These are phyloP conservation scores for Panagrolaimus sp. DNA, from an alignment of 1,140 invertebrate species.

Conservation along the genomic window DNA sequence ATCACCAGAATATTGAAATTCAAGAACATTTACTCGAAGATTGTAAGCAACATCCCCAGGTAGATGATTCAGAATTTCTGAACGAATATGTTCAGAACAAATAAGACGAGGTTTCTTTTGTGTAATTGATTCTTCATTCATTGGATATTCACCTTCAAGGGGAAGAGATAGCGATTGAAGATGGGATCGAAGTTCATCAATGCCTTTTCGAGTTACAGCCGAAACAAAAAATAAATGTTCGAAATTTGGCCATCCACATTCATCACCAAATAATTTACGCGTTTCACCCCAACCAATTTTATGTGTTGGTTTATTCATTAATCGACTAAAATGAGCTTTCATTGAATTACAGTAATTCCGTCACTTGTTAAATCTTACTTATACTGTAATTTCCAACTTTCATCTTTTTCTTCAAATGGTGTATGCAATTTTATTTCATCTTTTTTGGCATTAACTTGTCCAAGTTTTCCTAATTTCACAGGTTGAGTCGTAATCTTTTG, in stretches of 20 bases:
- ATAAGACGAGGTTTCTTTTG: constrained; percentile 16
- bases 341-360: not conserved
- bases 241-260: constrained; percentile 49
- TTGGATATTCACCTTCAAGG: constrained; percentile 18
- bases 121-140: not conserved
- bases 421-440: not conserved
- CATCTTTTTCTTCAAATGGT: constrained; percentile 32
- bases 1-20: not conserved
- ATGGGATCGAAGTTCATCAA: constrained; percentile 47
- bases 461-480: constrained; percentile 26
- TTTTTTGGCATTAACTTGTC: not conserved
- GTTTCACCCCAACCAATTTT: constrained; percentile 46
- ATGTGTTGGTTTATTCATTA: constrained; percentile 47
- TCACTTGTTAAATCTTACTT: constrained; percentile 32
- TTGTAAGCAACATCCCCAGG: constrained; percentile 33
- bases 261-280: constrained; percentile 35
- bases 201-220: constrained; percentile 44
- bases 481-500: constrained; percentile 21
- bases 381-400: constrained; percentile 46
- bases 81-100: constrained; percentile 37
- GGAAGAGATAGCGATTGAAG: constrained; percentile 20
- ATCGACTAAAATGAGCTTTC: constrained; percentile 26
- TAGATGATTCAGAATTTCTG: constrained; percentile 29
- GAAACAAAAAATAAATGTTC: constrained; percentile 46
- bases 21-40: constrained; percentile 21